A percentile compares a stretch with the other conserved stretches of the same genome.
phyloP scores from a whole-genome alignment of 2,888 invertebrate genomes.

The Conus canariensis region DNA sequence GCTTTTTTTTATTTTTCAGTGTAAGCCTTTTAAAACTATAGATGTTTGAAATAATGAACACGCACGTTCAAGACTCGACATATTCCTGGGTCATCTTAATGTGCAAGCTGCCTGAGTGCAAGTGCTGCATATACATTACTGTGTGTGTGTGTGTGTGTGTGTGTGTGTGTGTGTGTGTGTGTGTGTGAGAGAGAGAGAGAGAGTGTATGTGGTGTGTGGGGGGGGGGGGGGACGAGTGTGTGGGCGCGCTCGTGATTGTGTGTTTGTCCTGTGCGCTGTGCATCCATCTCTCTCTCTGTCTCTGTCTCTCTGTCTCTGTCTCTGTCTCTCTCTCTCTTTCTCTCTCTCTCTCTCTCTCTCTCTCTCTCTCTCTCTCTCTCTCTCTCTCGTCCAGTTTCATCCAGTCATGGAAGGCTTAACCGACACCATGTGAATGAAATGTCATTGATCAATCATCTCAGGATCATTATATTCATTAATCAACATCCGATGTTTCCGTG shows the following conservation, averaged over 20 bases:
- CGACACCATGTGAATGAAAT: too few relatives aligned
- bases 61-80: too few relatives aligned
- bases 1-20: too few relatives aligned
- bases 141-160: background rate
- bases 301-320: conserved; percentile 36
- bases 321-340: conserved; percentile 33
- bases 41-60: too few relatives aligned
- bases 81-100: too few relatives aligned
- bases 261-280: background rate
- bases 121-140: too few relatives aligned
- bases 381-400: background rate
- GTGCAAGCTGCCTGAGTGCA: too few relatives aligned
- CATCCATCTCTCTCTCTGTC: conserved; percentile 25
- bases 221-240: background rate
- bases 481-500: too few relatives aligned
- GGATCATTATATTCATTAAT: background rate
- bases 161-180: background rate
- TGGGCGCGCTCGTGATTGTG: background rate
- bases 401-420: too few relatives aligned
- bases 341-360: conserved; percentile 30
- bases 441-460: background rate
- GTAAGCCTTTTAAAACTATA: too few relatives aligned
- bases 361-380: background rate
- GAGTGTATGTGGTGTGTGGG: background rate
- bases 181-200: background rate